Percentiles rank a stretch among this genome's conserved stretches.
Evolutionary conservation across 2,797 vertebrate genomes (phyloP).

Genomic region (Pseudochirops corinnae): DNA sequence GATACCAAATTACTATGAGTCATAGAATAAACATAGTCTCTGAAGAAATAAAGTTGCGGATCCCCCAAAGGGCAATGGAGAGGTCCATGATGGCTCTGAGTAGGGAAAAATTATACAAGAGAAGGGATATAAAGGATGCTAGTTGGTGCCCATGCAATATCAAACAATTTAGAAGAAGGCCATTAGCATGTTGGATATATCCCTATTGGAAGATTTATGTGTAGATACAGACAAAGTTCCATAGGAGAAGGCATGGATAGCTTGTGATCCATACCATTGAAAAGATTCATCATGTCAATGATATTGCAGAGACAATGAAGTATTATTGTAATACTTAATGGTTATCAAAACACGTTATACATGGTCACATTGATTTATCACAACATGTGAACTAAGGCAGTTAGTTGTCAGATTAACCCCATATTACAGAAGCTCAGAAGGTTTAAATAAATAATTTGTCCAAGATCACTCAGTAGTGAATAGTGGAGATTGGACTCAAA

Average conservation of each 20-base stretch:
- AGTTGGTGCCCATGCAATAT: background rate
- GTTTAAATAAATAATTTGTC: background rate
- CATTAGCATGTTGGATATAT: background rate
- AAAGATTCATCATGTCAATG: background rate
- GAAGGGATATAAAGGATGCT: background rate
- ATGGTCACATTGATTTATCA: background rate
- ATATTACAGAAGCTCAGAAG: constrained; percentile 1
- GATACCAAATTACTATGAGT: background rate
- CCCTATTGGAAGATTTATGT: background rate
- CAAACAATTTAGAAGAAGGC: background rate
- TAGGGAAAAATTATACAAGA: background rate
- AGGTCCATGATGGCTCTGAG: background rate
- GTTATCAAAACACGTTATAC: background rate
- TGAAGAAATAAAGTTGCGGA: constrained; percentile 1
- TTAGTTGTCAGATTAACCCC: background rate
- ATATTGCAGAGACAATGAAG: background rate
- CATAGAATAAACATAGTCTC: background rate
- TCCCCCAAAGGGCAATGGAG: background rate
- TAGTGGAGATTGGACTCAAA: background rate
- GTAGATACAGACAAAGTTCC: background rate
- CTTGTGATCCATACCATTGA: background rate
- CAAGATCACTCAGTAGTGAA: background rate
- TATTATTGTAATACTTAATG: background rate
- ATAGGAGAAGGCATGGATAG: background rate
- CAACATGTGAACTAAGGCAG: background rate